Evolutionary conservation across 2,113 vertebrate species (phyloP), one percentile per base, ranked within the genome.

Genomic region (Geococcyx californianus): DNA sequence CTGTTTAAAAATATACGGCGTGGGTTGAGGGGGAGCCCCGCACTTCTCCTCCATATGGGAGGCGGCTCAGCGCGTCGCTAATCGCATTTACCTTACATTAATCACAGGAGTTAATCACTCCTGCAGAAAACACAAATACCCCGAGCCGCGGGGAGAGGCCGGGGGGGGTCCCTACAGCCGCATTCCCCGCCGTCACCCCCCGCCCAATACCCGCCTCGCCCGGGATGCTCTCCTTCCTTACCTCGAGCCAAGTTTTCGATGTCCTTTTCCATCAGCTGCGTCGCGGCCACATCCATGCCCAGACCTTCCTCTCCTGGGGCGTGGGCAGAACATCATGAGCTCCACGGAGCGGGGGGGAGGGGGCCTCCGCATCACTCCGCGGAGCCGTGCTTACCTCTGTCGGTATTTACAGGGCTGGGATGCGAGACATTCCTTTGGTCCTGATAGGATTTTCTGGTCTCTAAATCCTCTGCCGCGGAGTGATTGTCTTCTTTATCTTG

Each of bases 181-280:
- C 47, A 21, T 13, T 18, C 13, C 36, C 19, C n/a, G n/a, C n/a
- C n/a, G n/a, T n/a, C n/a, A n/a, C n/a, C 33, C 8, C 49, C 29
- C 31, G 24, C 51, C 59, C n/a, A 23, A 42, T 8, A n/a, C 34
- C 70, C 52, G 54, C 58, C 18, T 21, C 59, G 74, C 47, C 47
- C 45, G 45, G 47, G 47, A 24, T 49, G 47, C 21, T 23, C 59
- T 72, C 44, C 42, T 56, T 72, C 44, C 49, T 97, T 95, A 99
- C 99, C 99, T 99, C 99, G 99, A 29, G 99, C 99, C 98, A 99
- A 97, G 94, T 98, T 99, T 96, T 99, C 99, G 73, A 99, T 98
- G 78, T 99, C 98, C 93, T 99, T 99, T 64, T 99, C 98, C 80
- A 98, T 79, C 89, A 98, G 92, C 66, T 97, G 98, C 60, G 99